phyloP scores from a whole-genome alignment of 2,888 invertebrate species.

The Idaea straminata region DNA sequence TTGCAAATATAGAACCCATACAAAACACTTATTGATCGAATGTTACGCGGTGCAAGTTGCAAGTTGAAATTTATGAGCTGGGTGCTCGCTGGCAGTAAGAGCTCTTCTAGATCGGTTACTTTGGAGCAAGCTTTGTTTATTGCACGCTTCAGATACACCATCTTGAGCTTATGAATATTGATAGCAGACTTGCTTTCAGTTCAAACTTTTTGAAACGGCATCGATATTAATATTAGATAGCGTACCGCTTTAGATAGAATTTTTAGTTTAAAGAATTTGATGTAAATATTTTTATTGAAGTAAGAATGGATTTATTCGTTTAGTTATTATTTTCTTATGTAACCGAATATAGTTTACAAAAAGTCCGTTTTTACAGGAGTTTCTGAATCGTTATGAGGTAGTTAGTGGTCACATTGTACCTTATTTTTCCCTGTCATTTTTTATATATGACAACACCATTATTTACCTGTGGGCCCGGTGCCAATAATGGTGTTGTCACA shows the following conservation, averaged over 20 bases:
- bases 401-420: neutral
- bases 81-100: conserved; percentile 48
- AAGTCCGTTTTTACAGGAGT: neutral
- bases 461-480: too few relatives aligned
- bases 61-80: conserved; percentile 76
- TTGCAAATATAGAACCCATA: conserved; percentile 78
- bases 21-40: conserved; percentile 78
- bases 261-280: conserved; percentile 36
- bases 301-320: conserved; percentile 22
- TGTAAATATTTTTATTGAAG: conserved; percentile 21
- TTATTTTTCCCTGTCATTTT: too few relatives aligned
- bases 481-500: too few relatives aligned
- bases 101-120: conserved; percentile 64
- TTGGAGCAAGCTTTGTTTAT: conserved; percentile 68
- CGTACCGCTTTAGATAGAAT: conserved; percentile 41
- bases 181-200: conserved; percentile 62
- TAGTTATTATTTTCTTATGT: conserved; percentile 17
- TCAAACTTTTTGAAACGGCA: conserved; percentile 63
- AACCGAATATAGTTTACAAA: conserved; percentile 7
- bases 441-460: too few relatives aligned
- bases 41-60: conserved; percentile 73
- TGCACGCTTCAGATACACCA: conserved; percentile 65
- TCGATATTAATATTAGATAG: conserved; percentile 57
- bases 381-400: neutral
- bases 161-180: conserved; percentile 76